A percentile compares a stretch with the other conserved stretches of the same genome.
Conservation (phyloP, 2,113 vertebrate genomes). For the Microcebus ravelobensis region DNA sequence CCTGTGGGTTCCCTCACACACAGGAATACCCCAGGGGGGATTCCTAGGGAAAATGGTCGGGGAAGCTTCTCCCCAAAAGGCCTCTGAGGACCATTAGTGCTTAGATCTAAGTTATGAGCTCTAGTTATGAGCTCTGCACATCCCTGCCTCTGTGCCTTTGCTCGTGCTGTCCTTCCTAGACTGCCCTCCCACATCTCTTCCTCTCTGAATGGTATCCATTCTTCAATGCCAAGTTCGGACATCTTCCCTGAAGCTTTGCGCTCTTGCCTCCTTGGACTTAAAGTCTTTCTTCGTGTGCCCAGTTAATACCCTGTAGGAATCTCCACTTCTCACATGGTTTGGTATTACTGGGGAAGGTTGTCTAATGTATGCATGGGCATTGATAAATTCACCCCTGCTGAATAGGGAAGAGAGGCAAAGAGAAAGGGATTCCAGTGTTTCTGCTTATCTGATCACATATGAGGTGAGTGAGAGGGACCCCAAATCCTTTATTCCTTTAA, state of each 20-base stretch:
- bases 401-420: not conserved
- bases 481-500: not conserved
- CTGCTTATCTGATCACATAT: not conserved
- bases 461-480: not conserved
- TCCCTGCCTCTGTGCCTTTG: not conserved
- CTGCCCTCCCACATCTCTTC: not conserved
- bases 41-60: not conserved
- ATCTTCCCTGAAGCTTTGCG: not conserved
- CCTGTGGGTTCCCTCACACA: not conserved
- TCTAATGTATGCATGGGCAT: not conserved
- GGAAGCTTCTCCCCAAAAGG: not conserved
- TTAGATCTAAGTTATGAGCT: not conserved
- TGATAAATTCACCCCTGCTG: not conserved
- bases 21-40: not conserved
- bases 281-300: not conserved
- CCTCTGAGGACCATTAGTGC: not conserved
- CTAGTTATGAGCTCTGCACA: not conserved
- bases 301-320: not conserved
- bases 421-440: not conserved
- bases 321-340: not conserved
- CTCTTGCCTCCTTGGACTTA: not conserved
- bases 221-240: not conserved
- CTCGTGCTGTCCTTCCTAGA: not conserved
- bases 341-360: not conserved
- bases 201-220: not conserved